Percentiles rank a stretch among this genome's conserved stretches.
Conservation (phyloP, 2,113 vertebrate genomes). For the Pionites leucogaster region DNA sequence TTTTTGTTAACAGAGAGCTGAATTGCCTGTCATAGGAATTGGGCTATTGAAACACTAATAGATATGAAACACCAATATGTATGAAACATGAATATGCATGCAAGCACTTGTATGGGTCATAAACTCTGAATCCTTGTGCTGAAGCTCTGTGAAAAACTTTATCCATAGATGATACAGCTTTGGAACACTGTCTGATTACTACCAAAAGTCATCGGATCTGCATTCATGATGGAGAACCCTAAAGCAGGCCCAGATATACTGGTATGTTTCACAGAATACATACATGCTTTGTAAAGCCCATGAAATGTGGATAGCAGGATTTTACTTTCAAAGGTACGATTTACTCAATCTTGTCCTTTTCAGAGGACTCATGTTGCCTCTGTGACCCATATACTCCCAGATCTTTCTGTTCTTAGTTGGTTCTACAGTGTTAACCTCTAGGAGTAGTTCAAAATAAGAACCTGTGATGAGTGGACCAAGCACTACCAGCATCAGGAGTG, state of each 20-base stretch:
- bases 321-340: neutral
- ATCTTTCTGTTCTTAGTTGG: neutral
- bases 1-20: neutral
- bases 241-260: neutral
- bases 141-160: neutral
- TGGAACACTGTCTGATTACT: neutral
- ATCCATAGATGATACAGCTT: neutral
- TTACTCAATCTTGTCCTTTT: neutral
- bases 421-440: neutral
- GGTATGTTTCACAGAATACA: neutral
- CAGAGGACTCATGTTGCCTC: neutral
- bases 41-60: neutral
- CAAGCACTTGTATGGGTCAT: neutral
- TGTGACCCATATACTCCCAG: neutral
- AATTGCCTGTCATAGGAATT: neutral
- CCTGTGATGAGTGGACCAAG: neutral
- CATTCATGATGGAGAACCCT: neutral
- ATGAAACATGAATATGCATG: neutral
- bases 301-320: neutral
- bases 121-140: neutral
- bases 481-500: neutral
- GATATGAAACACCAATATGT: neutral
- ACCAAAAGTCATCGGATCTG: neutral
- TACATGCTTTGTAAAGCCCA: neutral
- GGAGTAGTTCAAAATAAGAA: neutral